Conservation (phyloP, 2,888 invertebrate species). For the Polydrusus cervinus region DNA sequence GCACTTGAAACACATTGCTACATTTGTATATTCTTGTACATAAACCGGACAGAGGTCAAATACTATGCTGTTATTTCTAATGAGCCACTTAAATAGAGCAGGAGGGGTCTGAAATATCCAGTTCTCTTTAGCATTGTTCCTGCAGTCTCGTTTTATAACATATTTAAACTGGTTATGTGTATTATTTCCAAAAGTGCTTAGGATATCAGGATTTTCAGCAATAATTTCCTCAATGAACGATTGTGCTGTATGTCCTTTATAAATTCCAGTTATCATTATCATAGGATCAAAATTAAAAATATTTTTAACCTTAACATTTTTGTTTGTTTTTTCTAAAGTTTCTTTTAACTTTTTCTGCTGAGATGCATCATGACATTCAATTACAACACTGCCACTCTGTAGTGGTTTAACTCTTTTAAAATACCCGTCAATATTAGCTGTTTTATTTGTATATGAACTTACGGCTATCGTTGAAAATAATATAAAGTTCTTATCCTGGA, state of each 20-base stretch:
- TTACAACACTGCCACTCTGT: background rate
- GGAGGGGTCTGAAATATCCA: too few species aligned
- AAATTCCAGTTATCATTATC: background rate
- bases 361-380: background rate
- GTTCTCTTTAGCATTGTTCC: slow-evolving; percentile 5
- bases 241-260: slow-evolving; percentile 1
- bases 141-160: background rate
- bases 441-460: too few species aligned
- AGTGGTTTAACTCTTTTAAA: background rate
- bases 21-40: background rate
- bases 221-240: background rate
- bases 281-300: background rate
- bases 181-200: background rate
- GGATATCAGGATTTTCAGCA: background rate
- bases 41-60: background rate
- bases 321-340: background rate
- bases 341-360: slow-evolving; percentile 1
- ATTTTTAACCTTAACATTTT: background rate
- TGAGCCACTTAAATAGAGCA: background rate
- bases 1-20: background rate
- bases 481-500: too few species aligned
- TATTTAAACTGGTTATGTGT: background rate
- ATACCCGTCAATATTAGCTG: background rate
- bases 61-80: background rate
- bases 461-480: too few species aligned